Evolutionary conservation across 2,888 invertebrate genomes (phyloP), one percentile per base, ranked within the genome.

Genomic region (Cerceris ruficornis): DNA sequence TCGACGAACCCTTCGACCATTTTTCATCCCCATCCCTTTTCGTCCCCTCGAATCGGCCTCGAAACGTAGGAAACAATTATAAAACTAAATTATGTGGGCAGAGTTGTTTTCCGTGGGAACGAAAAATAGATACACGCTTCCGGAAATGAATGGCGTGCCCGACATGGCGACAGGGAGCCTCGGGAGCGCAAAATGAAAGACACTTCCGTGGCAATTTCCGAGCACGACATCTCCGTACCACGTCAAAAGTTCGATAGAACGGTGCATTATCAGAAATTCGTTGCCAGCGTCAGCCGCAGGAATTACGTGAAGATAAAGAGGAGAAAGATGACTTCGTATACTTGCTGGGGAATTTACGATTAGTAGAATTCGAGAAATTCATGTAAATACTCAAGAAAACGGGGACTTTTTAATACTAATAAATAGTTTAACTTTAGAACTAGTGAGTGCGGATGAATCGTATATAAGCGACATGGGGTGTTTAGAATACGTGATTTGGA

Each of bases 141-240:
- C 71, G 81, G 77, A 83, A 81, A 82, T 78, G 73, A 85, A 85
- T 81, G 72, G 68, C 73, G 64, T 60, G 70, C 73, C 71, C 79
- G 61, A 61, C 64, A 62, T 42, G 49, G 76, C 68, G 70, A 70
- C 61, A 69, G 60, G 28, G 68, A 67, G 60, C 62, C 57, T 74
- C 66, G 55, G 28, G 28, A 71, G 55, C 49, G 74, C 73, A 74
- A 81, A 84, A 84, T 80, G 85, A 84, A 84, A 83, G 76, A 84
- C 75, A 66, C 73, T 85, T 87, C 81, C 85, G 80, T 82, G 55
- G 82, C 79, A 87, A 87, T 86, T 86, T 87, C 84, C 84, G 85
- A 84, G 43, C 55, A 69, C 69, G 62, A 64, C 72, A 73, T 76
- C 74, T 74, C 66, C 28, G 28, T 28, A 43, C 41, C 13, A 68